These are phyloP conservation scores for Xestia ashworthii DNA, from an alignment of 2,888 invertebrate species.

Conservation along the genomic window DNA sequence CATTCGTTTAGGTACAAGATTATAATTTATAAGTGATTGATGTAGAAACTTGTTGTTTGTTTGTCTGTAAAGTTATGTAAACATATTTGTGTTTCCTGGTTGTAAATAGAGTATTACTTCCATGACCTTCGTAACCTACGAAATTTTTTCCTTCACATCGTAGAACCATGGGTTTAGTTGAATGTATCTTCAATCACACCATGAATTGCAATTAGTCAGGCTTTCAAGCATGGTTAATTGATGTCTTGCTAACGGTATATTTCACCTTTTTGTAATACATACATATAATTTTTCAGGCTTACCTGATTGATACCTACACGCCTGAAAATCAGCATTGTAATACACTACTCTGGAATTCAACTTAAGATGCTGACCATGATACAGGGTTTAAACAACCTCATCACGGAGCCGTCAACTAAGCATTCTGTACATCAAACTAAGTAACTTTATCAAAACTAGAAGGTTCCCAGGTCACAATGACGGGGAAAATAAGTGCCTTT, in stretches of 20 bases:
- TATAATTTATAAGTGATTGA: neutral
- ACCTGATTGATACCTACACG: neutral
- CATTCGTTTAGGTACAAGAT: neutral
- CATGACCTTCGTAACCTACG: neutral
- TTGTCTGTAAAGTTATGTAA: constrained; percentile 10
- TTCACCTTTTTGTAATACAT: neutral
- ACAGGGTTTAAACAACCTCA: too few relatives aligned
- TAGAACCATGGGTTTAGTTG: neutral
- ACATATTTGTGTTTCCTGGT: constrained; percentile 3
- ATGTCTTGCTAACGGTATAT: neutral
- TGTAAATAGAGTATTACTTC: neutral
- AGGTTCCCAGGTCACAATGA: too few relatives aligned
- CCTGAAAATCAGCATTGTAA: neutral
- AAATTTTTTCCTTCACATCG: neutral
- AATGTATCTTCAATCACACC: neutral
- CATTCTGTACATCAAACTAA: too few relatives aligned
- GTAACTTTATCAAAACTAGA: too few relatives aligned
- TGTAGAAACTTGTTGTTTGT: neutral
- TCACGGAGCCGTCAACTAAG: too few relatives aligned
- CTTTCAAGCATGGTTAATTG: neutral
- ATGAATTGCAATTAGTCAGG: neutral
- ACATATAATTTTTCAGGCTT: neutral
- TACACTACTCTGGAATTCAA: neutral
- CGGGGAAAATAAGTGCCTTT: too few relatives aligned
- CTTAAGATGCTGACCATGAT: neutral